phyloP scores from a whole-genome alignment of 2,113 vertebrate species.

The Colossoma macropomum region DNA sequence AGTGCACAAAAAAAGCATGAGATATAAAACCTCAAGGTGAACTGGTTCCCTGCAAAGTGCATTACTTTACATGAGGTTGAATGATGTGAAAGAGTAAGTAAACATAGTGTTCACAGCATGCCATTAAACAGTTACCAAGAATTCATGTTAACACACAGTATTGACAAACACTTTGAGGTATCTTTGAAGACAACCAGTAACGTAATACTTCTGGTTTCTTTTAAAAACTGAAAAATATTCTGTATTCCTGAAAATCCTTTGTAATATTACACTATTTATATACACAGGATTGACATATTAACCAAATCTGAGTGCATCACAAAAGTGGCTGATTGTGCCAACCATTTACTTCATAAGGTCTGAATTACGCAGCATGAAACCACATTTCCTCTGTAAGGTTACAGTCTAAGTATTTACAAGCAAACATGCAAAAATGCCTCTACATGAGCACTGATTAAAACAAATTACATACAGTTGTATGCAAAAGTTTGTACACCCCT shows the following conservation, averaged over 20 bases:
- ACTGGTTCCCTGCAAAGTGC: not conserved
- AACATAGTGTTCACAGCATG: constrained; percentile 23
- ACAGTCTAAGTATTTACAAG: no score
- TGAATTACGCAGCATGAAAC: not conserved
- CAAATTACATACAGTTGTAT: no score
- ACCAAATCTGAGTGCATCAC: not conserved
- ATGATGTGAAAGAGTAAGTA: not conserved
- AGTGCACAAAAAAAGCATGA: constrained; percentile 17
- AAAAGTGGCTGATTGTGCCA: not conserved
- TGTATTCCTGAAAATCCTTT: not conserved
- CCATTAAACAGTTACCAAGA: constrained; percentile 23
- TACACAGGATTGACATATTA: not conserved
- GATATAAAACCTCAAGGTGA: constrained; percentile 6
- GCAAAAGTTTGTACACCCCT: no score
- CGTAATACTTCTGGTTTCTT: no score
- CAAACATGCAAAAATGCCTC: no score
- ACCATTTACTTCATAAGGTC: not conserved
- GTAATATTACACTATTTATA: not conserved
- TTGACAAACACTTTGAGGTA: not conserved
- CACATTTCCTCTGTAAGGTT: not conserved
- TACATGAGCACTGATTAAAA: no score
- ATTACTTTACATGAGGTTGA: constrained; percentile 2
- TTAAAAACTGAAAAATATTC: not conserved
- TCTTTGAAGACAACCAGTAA: not conserved
- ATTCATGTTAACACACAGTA: not conserved